Base-by-base conservation (phyloP, 2,113 vertebrate genomes). In the Gadus macrocephalus region DNA sequence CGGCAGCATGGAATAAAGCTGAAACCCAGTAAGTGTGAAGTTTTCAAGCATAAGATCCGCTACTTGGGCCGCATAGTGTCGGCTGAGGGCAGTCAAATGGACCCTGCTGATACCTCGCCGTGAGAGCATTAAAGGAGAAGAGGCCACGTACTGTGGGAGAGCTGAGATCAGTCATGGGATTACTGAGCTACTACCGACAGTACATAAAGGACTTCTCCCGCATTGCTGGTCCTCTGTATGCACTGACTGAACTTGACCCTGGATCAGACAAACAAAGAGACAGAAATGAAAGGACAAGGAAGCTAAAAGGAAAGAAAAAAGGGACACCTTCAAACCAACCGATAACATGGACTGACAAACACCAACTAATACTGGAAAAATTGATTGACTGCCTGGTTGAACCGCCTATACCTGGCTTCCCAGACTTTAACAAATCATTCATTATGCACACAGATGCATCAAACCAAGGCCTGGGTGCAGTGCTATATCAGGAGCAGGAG, bases 161-260 rank as follows among this genome's bases (percentile, higher is more conserved):
- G 49, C 20, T 68, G 31, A n/a, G 69, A 7, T 22, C 38, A 16
- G 53, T 74, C 15, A 31, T 69, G 35, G 72, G 69, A 14, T 22
- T 72, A 2, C 42, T 72, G 8, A 66, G 71, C 16, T 78, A 69
- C n/a, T 73, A 73, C 14, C 5, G 67, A 11, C 35, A 60, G 2
- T 69, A 66, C 35, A 31, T 66, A 6, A 64, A 42, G 8, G 61
- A 74, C 25, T 69, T 74, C 25, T 73, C 58, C 9, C 12, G 66
- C 8, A 72, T 73, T 16, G 38, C 66, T 3, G 42, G 62, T 0
- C 56, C 67, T 0, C 55, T 73, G 0, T 70, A 73, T 55, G 17
- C 14, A 2, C 53, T 66, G 20, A 35, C 20, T 12, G n/a, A 63
- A 38, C 35, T 27, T 17, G 16, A n/a, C 17, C 56, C 56, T 15